Evolutionary conservation across 2,888 invertebrate genomes (phyloP), one percentile per base, ranked within the genome.

Genomic region (Colletes collaris): DNA sequence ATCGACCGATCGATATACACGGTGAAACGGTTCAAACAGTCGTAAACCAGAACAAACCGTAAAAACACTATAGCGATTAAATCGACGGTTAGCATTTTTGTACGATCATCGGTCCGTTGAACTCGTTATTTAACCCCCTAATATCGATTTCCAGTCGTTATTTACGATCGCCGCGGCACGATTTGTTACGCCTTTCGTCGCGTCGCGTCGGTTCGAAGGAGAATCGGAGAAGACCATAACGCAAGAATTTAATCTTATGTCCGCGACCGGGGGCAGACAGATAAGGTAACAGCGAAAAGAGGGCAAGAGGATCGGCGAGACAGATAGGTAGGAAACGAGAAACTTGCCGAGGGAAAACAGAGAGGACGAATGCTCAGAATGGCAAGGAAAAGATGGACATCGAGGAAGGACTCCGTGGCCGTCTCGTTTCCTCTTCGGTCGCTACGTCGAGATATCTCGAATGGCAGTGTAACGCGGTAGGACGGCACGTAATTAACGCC

Each of bases 401-500:
- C 55, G 64, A 50, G 44, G 13, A 8, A 49, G 44, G 11, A 10
- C 46, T 16, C 8, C 16, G 44, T 6, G 60, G n/a, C 49, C 19
- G 55, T 72, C 68, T 44, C 60, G 62, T 55, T 76, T 65, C 52
- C 67, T 69, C 63, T 55, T 19, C 59, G 55, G 56, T 60, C 79
- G 55, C 70, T 59, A 66, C 68, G 59, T 8, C 35, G 76, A 78
- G 86, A 91, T 91, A 89, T 88, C 90, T 87, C 90, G 89, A 86
- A 90, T 89, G 90, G 83, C 88, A 86, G 90, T 91, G 92, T 92
- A 92, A 92, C 91, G 91, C 90, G 91, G 91, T 91, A 91, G 92
- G 88, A 90, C 86, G 90, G 88, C 89, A 87, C 91, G 92, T 92
- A 92, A 92, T 92, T 92, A 92, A 92, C 92, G 92, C 92, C 92